A percentile compares a stretch with the other conserved stretches of the same genome.
Evolutionary conservation across 1,140 invertebrate genomes (phyloP).

Genomic region (Brachionus koreanus): DNA sequence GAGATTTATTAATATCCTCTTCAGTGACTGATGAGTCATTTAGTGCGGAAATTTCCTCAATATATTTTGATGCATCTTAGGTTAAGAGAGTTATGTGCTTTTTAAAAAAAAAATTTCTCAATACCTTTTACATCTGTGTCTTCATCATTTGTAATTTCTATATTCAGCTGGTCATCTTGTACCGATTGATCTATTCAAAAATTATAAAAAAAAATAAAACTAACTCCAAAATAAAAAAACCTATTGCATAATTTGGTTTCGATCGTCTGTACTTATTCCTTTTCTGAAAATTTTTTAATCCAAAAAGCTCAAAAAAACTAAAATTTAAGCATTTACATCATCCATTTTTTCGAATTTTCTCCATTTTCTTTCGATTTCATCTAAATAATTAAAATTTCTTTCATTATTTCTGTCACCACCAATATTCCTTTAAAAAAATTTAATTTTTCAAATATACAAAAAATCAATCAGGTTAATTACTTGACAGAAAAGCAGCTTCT

Average conservation of each 20-base stretch:
- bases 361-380: slow-evolving; percentile 45
- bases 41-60: not conserved
- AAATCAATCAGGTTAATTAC: slow-evolving; percentile 47
- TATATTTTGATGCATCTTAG: not conserved
- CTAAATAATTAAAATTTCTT: slow-evolving; percentile 15
- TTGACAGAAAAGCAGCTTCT: slow-evolving; percentile 54
- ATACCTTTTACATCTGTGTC: not conserved
- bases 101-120: not conserved
- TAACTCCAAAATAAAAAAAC: not conserved
- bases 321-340: not conserved
- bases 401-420: slow-evolving; percentile 47
- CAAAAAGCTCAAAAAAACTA: not conserved
- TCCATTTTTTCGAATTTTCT: not conserved
- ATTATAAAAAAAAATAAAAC: not conserved
- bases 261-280: not conserved
- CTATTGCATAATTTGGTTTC: not conserved
- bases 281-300: not conserved
- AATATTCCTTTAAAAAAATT: slow-evolving; percentile 47
- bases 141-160: not conserved
- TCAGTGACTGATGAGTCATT: not conserved
- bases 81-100: not conserved
- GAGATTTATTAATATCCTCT: not conserved
- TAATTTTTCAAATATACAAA: not conserved
- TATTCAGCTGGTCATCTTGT: not conserved
- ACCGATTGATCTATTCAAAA: not conserved